A percentile compares a stretch with the other conserved stretches of the same genome.
Conservation (phyloP, 23 tunicate species). For the Botrylloides violaceus region DNA sequence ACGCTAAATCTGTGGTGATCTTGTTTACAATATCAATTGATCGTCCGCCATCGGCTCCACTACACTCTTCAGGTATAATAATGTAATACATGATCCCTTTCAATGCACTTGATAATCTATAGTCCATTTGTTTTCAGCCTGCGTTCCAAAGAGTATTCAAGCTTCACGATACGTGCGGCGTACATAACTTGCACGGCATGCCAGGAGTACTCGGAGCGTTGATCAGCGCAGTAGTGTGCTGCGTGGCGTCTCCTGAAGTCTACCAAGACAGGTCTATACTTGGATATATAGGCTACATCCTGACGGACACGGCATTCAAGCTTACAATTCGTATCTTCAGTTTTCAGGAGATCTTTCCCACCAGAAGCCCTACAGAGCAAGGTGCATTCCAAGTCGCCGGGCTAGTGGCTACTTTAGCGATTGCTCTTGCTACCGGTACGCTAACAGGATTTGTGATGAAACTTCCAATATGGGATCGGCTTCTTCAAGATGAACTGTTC, state of each 20-base stretch:
- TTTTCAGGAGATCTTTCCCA: not conserved
- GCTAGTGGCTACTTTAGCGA: conserved; percentile 20
- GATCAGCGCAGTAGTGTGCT: conserved; percentile 47
- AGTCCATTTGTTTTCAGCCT: no score
- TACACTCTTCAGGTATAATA: no score
- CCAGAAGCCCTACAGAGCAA: conserved; percentile 20
- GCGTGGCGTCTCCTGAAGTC: conserved; percentile 32
- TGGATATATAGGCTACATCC: not conserved
- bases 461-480: conserved; percentile 26
- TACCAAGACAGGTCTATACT: conserved; percentile 45
- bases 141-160: conserved; percentile 43
- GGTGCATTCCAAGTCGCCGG: conserved; percentile 42
- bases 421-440: conserved; percentile 24
- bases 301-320: not conserved
- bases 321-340: not conserved
- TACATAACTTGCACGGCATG: conserved; percentile 82
- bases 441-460: conserved; percentile 41
- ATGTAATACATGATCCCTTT: no score
- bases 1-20: no score
- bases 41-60: no score
- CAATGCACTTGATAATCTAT: no score
- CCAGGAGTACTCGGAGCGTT: conserved; percentile 85
- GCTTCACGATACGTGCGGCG: conserved; percentile 94
- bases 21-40: no score
- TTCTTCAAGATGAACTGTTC: conserved; percentile 19